Conservation (phyloP, 2,888 invertebrate genomes). For the Acanthacorydalis orientalis region DNA sequence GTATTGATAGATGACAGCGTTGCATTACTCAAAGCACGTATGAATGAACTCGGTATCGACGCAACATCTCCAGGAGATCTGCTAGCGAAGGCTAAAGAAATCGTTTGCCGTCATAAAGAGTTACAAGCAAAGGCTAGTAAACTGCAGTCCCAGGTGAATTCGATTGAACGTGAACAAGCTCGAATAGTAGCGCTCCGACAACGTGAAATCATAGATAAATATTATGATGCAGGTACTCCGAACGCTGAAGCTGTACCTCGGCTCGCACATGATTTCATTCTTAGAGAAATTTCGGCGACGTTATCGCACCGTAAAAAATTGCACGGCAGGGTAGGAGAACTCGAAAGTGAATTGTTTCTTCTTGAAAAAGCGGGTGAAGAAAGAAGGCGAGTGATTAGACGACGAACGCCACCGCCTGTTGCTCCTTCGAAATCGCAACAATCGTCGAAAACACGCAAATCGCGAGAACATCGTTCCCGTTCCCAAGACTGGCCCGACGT, state of each 20-base stretch:
- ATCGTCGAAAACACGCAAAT: conserved; percentile 35
- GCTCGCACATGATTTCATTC: conserved; percentile 62
- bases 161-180: conserved; percentile 60
- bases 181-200: conserved; percentile 53
- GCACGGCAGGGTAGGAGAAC: conserved; percentile 59
- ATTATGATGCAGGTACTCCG: conserved; percentile 35
- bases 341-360: conserved; percentile 61
- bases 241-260: conserved; percentile 44
- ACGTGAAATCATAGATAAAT: conserved; percentile 59
- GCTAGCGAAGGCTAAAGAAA: conserved; percentile 75
- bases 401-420: conserved; percentile 19
- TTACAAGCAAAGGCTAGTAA: conserved; percentile 76
- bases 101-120: conserved; percentile 83
- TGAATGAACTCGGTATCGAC: conserved; percentile 83
- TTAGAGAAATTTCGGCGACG: conserved; percentile 75
- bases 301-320: conserved; percentile 69
- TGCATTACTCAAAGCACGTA: conserved; percentile 68
- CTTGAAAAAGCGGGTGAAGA: conserved; percentile 58
- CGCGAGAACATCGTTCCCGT: conserved; percentile 55
- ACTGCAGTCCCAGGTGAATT: conserved; percentile 63
- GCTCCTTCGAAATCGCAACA: conserved; percentile 18
- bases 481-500: conserved; percentile 88
- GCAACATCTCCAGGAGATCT: conserved; percentile 73
- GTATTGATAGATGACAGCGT: conserved; percentile 86
- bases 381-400: conserved; percentile 27